Conservation (phyloP, 2,113 vertebrate species). For the Nibea albiflora region DNA sequence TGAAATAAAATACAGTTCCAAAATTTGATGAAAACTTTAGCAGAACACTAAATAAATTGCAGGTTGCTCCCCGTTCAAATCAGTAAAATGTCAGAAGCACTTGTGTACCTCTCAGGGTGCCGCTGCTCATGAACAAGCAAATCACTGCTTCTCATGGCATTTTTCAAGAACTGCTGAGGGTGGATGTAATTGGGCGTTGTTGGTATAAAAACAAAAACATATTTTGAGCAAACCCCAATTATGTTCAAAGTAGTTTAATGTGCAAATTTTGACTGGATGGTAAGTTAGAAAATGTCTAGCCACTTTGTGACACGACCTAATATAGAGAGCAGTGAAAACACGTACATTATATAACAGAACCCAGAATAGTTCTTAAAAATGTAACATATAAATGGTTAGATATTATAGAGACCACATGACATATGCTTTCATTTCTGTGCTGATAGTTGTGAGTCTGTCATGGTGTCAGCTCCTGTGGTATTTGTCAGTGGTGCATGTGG, state of each 20-base stretch:
- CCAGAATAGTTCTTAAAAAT: neutral
- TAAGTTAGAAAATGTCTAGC: constrained; percentile 10
- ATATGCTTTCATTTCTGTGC: neutral
- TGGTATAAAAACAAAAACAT: constrained; percentile 27
- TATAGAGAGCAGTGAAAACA: neutral
- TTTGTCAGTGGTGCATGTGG: neutral
- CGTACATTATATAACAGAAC: neutral
- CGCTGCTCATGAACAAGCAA: constrained; percentile 31
- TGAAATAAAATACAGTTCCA: neutral
- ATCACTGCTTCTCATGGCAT: constrained; percentile 22
- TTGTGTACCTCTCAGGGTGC: constrained; percentile 23
- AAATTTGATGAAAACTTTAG: neutral
- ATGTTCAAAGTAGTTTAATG: constrained; percentile 21
- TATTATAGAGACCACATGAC: neutral
- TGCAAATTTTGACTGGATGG: constrained; percentile 9
- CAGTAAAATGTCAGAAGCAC: constrained; percentile 26
- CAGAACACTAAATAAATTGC: constrained; percentile 32
- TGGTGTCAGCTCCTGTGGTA: neutral
- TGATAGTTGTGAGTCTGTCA: neutral
- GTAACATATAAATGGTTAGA: neutral
- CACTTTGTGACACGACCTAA: neutral
- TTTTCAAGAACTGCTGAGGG: neutral
- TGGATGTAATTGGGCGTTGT: neutral
- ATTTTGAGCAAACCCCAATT: neutral
- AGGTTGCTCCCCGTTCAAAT: constrained; percentile 17